Evolutionary conservation across 1,140 invertebrate species (phyloP), one percentile per base, ranked within the genome.

Genomic region (Mya arenaria): DNA sequence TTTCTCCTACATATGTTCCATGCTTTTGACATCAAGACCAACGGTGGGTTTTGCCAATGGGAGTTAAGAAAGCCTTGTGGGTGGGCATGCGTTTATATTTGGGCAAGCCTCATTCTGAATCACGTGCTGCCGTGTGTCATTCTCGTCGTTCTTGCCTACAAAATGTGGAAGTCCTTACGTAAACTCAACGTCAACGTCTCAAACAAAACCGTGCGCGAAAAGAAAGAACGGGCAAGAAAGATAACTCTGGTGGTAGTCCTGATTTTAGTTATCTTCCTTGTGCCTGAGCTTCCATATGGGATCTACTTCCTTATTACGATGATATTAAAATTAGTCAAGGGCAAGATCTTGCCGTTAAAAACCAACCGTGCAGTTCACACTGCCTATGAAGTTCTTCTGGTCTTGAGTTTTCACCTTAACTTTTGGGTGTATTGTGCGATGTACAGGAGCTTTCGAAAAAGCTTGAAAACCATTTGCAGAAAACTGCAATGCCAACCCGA

Each of bases 361-460:
- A 80, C 65, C 36, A 80, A 80, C 23, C 23, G 78, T 23, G 19
- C 62, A 5, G 34, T 80, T 19, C 78, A 80, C 32, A 44, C 44
- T 23, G 10, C 60, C 4, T 80, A 80, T 36, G 78, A 80, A 25
- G 1, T 80, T 2, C 25, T 62, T 6, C 36, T 80, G 2, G 6
- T 80, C 0, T 2, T 80, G 2, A 80, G 65, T 36, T 80, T 80
- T 62, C 78, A 80, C 71, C 68, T 69, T 10, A 80, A 80, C 55
- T 80, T 80, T 80, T 80, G 78, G 78, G 78, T 80, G n/a, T 80
- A 80, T 41, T 60, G 65, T 39, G 23, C 62, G 1, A 69, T 80
- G 66, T 41, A 60, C 1, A 28, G 52, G n/a, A 52, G 48, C 36
- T 71, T 80, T 39, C 65, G 78, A 1, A 17, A 13, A 19, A 41